Evolutionary conservation across 2,888 invertebrate species (phyloP), one percentile per base, ranked within the genome.

Genomic region (Dione juno): DNA sequence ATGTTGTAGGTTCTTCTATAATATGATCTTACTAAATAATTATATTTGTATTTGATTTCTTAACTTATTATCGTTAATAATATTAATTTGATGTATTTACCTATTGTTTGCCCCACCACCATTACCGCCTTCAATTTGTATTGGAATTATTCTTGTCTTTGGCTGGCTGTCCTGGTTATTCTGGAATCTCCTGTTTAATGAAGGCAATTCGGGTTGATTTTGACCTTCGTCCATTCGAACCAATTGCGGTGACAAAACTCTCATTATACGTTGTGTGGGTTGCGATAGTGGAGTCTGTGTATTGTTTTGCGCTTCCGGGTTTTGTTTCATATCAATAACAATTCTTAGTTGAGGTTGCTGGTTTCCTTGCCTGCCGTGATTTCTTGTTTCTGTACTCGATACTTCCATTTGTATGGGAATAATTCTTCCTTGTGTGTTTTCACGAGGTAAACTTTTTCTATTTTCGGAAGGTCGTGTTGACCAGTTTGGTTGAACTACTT

Each of bases 391-490:
- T 14, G 86, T 86, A 67, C 83, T 86, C 0, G 88, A 84, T 0
- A 89, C 94, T 82, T 96, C 96, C 81, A 96, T 93, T 81, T 95
- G 95, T 72, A 96, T 94, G 0, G 96, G 96, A 78, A 96, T 94
- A 64, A 96, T 90, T 74, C 94, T 86, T 63, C 94, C 91, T 37
- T 82, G 81, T 71, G 84, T 82, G 66, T 76, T 82, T 54, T 93
- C 92, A 75, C 88, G 84, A 9, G 93, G 89, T 75, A 93, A 78
- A 76, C 92, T 92, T 75, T 87, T 91, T 37, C 93, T 84, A 72
- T 92, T 93, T 58, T 92, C 92, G 43, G 92, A 93, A 40, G 90
- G 93, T 41, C 83, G 79, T 1, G 92, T 93, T 2, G 90, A 93
- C 93, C 93, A 93, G 10, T 88, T 82, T 0, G 93, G 92, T 71